Percentiles rank a stretch among this genome's conserved stretches.
Evolutionary conservation across 2,797 vertebrate species (phyloP).

Genomic region (Lutjanus argentimaculatus): DNA sequence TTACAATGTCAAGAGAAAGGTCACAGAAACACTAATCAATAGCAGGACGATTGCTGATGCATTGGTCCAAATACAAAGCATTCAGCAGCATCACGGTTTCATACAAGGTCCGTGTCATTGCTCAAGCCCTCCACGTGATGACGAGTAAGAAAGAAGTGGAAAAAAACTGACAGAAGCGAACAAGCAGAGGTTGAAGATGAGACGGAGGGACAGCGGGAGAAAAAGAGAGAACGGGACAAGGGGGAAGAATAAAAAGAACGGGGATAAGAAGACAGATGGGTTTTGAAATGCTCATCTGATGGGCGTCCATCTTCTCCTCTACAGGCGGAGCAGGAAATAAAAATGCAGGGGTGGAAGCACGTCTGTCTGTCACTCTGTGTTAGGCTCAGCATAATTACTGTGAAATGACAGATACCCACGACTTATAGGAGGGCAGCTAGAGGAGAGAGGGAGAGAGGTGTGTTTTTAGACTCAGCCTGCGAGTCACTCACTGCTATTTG

Average conservation of each 20-base stretch:
- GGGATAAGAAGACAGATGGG: constrained; percentile 58
- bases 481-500: constrained; percentile 72
- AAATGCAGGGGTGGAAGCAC: constrained; percentile 72
- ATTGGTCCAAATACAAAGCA: constrained; percentile 22
- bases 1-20: constrained; percentile 37
- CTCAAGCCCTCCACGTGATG: constrained; percentile 12
- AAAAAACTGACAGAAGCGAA: constrained; percentile 20
- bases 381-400: constrained; percentile 86
- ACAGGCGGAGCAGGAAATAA: constrained; percentile 64
- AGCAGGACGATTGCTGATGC: constrained; percentile 13
- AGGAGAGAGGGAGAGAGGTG: constrained; percentile 54
- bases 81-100: constrained; percentile 27
- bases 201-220: constrained; percentile 40
- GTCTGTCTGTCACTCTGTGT: constrained; percentile 84
- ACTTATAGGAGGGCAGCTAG: constrained; percentile 68
- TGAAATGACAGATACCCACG: constrained; percentile 82
- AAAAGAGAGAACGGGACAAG: constrained; percentile 30
- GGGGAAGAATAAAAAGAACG: constrained; percentile 32
- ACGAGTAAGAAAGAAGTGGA: constrained; percentile 28
- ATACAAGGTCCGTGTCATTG: constrained; percentile 10
- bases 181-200: constrained; percentile 49
- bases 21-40: constrained; percentile 28
- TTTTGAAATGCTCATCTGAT: constrained; percentile 70
- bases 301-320: constrained; percentile 62
- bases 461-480: constrained; percentile 78